Evolutionary conservation across 2,888 invertebrate species (phyloP), one percentile per base, ranked within the genome.

Genomic region (Creontiades dilutus): DNA sequence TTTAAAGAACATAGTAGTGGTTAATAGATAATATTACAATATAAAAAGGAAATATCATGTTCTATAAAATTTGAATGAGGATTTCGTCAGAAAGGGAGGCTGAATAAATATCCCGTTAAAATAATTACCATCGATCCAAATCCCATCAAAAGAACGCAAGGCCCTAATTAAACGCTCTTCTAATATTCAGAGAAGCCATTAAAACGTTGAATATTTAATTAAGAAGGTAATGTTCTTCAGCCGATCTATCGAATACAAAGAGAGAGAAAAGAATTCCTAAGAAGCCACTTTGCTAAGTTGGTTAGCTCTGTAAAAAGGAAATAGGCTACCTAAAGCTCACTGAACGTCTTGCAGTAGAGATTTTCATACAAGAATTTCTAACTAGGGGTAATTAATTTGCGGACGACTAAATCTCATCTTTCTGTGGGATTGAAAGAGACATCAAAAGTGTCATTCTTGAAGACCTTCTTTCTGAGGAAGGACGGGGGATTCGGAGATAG

Each of bases 201-300:
- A 68, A 37, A 68, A 68, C 68, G 23, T 68, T 68, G 23, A 68
- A 68, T 68, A 19, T 68, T 68, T 23, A 68, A 68, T 68, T 68
- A 68, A 23, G 27, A 7, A 14, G 57, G 57, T n/a, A 16, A 16
- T 37, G 37, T 37, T n/a, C n/a, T 19, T 23, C 19, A 9, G 12
- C 68, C 68, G 19, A 19, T 23, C 23, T 5, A 23, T 68, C 68
- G 23, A 68, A 68, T 23, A 68, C 68, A 68, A 68, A 68, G 68
- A 57, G 57, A 57, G 7, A 0, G 68, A 68, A 19, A 68, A 68
- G 19, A 57, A 57, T 57, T 68, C n/a, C 23, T 19, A 68, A 23
- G 37, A 37, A 37, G 7, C 37, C 37, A 37, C 37, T 37, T 37
- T 7, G 7, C 37, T 37, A 37, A 68, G 68, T 19, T n/a, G 61